These are phyloP conservation scores for Diphyllodes magnificus DNA, from an alignment of 2,113 vertebrate species.

Conservation along the genomic window DNA sequence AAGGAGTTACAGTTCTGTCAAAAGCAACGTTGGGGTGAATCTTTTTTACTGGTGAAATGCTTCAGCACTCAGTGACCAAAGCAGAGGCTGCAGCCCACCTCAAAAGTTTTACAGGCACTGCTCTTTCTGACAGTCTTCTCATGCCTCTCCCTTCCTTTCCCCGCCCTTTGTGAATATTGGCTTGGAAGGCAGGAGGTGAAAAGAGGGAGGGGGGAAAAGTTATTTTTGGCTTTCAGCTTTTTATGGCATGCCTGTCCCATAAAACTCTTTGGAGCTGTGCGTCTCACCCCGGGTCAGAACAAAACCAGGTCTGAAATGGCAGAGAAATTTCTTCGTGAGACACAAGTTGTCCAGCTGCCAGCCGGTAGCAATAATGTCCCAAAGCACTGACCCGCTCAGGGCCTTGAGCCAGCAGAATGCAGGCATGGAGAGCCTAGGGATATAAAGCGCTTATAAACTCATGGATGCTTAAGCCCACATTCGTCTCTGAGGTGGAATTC, in stretches of 20 bases:
- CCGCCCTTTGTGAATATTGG: background rate
- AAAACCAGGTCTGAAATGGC: background rate
- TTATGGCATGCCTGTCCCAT: background rate
- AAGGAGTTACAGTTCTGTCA: background rate
- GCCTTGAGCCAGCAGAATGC: background rate
- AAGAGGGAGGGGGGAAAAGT: background rate
- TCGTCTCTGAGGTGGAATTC: background rate
- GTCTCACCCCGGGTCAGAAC: background rate
- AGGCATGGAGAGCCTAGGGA: background rate
- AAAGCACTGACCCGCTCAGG: background rate
- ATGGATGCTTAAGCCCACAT: background rate
- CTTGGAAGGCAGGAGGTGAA: background rate
- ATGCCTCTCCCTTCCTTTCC: background rate
- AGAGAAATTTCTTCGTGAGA: background rate
- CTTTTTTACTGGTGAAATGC: background rate
- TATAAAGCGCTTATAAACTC: background rate
- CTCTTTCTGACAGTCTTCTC: background rate
- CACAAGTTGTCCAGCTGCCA: background rate
- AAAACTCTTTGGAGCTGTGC: background rate
- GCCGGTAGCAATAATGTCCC: background rate
- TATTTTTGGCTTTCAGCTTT: constrained; percentile 22
- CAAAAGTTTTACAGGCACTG: background rate
- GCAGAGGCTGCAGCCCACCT: background rate
- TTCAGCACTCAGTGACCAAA: background rate
- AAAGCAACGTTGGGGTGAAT: background rate